Conservation (phyloP, 2,888 invertebrate species). For the Torymus auratus region DNA sequence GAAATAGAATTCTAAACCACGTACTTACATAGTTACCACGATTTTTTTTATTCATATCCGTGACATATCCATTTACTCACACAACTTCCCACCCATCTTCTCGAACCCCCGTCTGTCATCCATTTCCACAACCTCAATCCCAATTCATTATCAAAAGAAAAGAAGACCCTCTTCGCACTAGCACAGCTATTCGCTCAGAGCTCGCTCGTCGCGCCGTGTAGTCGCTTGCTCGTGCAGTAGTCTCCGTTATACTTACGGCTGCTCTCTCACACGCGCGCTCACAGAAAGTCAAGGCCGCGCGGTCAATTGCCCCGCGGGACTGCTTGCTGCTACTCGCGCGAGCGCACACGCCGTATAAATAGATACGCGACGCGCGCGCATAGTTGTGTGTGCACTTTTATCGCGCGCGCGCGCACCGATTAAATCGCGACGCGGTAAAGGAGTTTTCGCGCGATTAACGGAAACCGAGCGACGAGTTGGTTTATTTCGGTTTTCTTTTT, state of each 20-base stretch:
- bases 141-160: too few relatives aligned
- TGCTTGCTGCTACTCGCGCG: constrained; percentile 45
- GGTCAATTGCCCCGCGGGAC: constrained; percentile 72
- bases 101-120: too few relatives aligned
- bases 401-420: constrained; percentile 1
- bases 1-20: too few relatives aligned
- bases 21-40: too few relatives aligned
- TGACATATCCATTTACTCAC: too few relatives aligned
- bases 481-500: neutral
- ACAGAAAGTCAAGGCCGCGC: constrained; percentile 74
- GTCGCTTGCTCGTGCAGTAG: neutral
- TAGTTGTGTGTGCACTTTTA: constrained; percentile 22
- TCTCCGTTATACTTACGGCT: constrained; percentile 53
- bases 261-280: neutral
- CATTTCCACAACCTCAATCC: too few relatives aligned
- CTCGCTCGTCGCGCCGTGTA: too few relatives aligned
- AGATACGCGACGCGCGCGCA: constrained; percentile 60
- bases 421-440: neutral
- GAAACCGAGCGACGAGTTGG: neutral
- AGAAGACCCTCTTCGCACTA: too few relatives aligned
- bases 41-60: too few relatives aligned
- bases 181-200: too few relatives aligned
- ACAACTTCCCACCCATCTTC: too few relatives aligned
- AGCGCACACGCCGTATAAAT: constrained; percentile 70
- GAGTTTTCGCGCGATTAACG: constrained; percentile 45